Evolutionary conservation across 1,140 invertebrate genomes (phyloP), one percentile per base, ranked within the genome.

Genomic region (Dysdera silvatica): DNA sequence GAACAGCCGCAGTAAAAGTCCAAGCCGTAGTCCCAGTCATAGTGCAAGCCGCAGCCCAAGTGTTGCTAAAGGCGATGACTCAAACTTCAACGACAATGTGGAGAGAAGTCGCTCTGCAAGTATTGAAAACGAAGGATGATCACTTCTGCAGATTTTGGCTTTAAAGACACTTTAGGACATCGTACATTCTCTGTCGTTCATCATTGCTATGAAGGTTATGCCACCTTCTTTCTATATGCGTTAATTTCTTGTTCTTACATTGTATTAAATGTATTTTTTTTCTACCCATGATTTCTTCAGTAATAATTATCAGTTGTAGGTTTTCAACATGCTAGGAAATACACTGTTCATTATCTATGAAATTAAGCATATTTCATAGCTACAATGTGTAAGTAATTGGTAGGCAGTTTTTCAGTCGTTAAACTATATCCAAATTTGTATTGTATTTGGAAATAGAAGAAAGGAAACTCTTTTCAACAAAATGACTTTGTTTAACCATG

Each of bases 1-100:
- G n/a, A 35, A 35, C 49, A 72, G 68, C 48, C 53, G 31, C 8
- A 71, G 69, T 48, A 68, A 68, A 40, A 72, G 71, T 47, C 67
- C 66, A 6, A 59, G 51, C 20, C 58, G 31, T 6, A 65, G 55
- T 23, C 51, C 47, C 33, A 65, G 62, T 28, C 51, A 55, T 24
- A 65, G 62, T 31, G 26, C 7, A 4, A 65, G 55, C 29, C 55
- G 48, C 29, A 20, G 12, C 3, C 49, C 55, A n/a, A 41, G 40
- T 20, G 16, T 16, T 41, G 23, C 16, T 20, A 41, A 20, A 41
- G 23, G 40, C 12, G 23, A 41, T 18, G 53, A 41, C n/a, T 33
- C 33, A 14, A 53, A 45, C 26, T 16, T 10, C 28, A 20, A 40
- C 32, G 31, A 48, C 18, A 51, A 33, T 35, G 29, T 23, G 16